Conservation (phyloP, 2,888 invertebrate genomes). For the Idaea aversata region DNA sequence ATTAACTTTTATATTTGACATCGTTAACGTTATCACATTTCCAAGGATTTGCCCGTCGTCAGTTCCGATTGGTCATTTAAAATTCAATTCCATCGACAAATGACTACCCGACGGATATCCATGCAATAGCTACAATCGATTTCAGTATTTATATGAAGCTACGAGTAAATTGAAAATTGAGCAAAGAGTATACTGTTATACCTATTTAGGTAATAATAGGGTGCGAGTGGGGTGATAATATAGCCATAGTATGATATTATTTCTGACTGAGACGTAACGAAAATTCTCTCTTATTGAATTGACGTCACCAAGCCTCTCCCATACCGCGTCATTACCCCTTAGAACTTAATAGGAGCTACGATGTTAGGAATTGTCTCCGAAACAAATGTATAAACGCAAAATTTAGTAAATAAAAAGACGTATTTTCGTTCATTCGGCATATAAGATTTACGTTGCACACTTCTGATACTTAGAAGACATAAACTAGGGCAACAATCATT, state of each 20-base stretch:
- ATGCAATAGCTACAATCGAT: not conserved
- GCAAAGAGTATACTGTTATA: not conserved
- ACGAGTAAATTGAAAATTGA: slow-evolving; percentile 4
- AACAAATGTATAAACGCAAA: not conserved
- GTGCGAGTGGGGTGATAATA: too few species aligned
- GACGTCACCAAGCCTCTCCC: not conserved
- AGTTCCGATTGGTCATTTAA: slow-evolving; percentile 13
- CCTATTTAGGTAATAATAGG: too few species aligned
- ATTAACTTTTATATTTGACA: slow-evolving; percentile 1
- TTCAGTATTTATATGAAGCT: slow-evolving; percentile 1
- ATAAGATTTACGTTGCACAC: slow-evolving; percentile 18
- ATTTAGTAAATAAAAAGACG: not conserved
- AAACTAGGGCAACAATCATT: slow-evolving; percentile 44
- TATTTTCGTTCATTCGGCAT: slow-evolving; percentile 3
- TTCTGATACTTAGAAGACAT: slow-evolving; percentile 30
- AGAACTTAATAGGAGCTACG: not conserved
- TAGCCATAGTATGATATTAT: too few species aligned
- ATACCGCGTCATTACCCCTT: not conserved
- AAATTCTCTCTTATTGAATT: not conserved
- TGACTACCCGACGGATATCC: not conserved
- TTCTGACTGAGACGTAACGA: too few species aligned
- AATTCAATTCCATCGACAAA: slow-evolving; percentile 18
- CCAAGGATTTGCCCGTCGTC: slow-evolving; percentile 9
- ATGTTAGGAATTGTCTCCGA: not conserved
- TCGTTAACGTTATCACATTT: slow-evolving; percentile 6